Conservation (phyloP, 2,113 vertebrate species). For the Ivindomyrus marchei region DNA sequence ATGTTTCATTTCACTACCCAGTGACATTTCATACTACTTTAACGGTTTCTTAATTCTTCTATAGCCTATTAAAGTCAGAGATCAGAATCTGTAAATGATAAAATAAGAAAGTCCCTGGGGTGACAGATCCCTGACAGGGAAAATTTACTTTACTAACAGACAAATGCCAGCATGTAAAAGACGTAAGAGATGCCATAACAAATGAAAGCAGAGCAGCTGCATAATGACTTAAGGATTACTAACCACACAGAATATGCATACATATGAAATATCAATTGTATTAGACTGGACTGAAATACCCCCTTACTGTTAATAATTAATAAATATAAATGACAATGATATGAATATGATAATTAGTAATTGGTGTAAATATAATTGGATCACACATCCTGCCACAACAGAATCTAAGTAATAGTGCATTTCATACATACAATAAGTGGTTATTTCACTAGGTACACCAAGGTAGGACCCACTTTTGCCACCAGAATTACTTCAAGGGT, state of each 20-base stretch:
- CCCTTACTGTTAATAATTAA: background rate
- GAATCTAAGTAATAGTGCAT: background rate
- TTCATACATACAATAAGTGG: background rate
- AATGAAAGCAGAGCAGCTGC: background rate
- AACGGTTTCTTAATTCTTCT: too few species aligned
- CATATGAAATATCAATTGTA: background rate
- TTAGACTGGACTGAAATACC: background rate
- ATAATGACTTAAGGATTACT: background rate
- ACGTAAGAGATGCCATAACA: background rate
- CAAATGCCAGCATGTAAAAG: background rate
- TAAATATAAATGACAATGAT: background rate
- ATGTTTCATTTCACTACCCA: too few species aligned
- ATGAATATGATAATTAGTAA: background rate
- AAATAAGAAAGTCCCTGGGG: background rate
- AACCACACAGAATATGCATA: background rate
- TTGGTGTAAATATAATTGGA: background rate
- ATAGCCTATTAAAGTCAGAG: too few species aligned
- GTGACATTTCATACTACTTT: too few species aligned
- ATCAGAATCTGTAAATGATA: background rate
- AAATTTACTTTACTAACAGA: background rate
- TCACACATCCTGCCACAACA: background rate
- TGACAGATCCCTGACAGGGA: background rate
- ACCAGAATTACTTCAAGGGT: background rate
- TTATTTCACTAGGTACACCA: background rate
- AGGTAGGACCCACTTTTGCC: background rate